phyloP scores from a whole-genome alignment of 2,888 invertebrate genomes.

The Desoria tigrina region DNA sequence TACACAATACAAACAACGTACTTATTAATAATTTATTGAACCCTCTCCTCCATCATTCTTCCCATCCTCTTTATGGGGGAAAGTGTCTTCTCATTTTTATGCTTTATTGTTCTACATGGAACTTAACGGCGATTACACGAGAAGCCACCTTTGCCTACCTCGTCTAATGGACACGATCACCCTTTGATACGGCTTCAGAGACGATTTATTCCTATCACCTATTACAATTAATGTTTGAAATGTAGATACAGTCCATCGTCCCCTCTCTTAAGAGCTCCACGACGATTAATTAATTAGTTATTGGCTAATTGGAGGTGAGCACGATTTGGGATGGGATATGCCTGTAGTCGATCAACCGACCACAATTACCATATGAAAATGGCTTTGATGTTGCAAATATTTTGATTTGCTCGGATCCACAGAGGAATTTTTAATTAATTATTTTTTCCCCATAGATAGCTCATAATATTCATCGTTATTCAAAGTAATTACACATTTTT shows the following conservation, averaged over 20 bases:
- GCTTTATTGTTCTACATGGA: constrained; percentile 10
- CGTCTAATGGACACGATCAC: constrained; percentile 5
- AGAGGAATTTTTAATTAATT: too few relatives aligned
- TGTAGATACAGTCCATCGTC: too few relatives aligned
- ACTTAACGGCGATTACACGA: constrained; percentile 13
- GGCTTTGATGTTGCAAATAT: too few relatives aligned
- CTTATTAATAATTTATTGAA: constrained; percentile 22
- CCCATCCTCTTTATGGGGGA: constrained; percentile 6
- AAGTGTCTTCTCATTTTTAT: constrained; percentile 3
- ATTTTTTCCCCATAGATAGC: too few relatives aligned
- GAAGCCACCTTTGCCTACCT: background rate
- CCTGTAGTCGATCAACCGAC: too few relatives aligned
- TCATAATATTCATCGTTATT: too few relatives aligned
- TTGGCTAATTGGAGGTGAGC: background rate
- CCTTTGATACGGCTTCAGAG: background rate
- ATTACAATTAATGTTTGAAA: too few relatives aligned
- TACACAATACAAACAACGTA: constrained; percentile 23
- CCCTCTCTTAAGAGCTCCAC: too few relatives aligned
- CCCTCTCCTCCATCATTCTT: constrained; percentile 15
- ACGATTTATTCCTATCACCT: too few relatives aligned
- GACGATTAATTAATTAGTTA: constrained; percentile 1
- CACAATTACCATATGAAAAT: too few relatives aligned
- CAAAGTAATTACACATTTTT: too few relatives aligned
- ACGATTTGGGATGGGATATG: background rate
- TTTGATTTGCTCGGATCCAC: too few relatives aligned